Base-by-base conservation (phyloP, 2,797 vertebrate species). In the Coilia nasus region DNA sequence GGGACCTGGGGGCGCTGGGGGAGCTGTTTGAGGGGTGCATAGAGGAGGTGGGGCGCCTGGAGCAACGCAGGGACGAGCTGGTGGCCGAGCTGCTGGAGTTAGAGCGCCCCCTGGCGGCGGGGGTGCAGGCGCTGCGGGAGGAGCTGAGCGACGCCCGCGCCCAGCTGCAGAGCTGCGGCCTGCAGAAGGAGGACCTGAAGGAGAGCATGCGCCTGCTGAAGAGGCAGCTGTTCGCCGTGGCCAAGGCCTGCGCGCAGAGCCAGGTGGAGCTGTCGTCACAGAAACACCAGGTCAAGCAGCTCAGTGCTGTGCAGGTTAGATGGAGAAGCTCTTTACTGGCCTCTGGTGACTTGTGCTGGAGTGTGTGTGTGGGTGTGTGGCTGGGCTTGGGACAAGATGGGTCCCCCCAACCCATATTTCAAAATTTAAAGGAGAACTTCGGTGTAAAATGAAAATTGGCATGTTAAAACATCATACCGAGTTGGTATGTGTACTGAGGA, bases 21-120 rank as follows among this genome's bases (percentile, higher is more conserved):
- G 83, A 88, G 44, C 94, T 91, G 56, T 97, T 99, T 92, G 97
- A 98, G 82, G 91, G 93, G 60, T 97, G 96, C 88, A 96, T 99
- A 0, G 94, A 96, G 28, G 95, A 96, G 0, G 97, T 99, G 3
- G 94, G 95, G 81, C 90, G 90, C 87, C 90, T 99, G 84, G 95
- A 97, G 91, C 88, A 89, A 78, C 96, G 94, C 89, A 90, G 97
- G 85, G 96, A 96, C 50, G 88, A 92, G 23, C 95, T 99, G 59
- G 96, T 99, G 86, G 81, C 89, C 0, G 97, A 98, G 90, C 94
- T 98, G 12, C 91, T 95, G 35, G 82, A 94, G 86, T 92, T 98
- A 6, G 93, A 97, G 81, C 96, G 96, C 85, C 94, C 95, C 0
- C 93, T 93, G 82, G 93, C 95, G 47, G 93, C 94, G 87, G 96